phyloP scores from a whole-genome alignment of 1,140 invertebrate species.

The Druon quercuslanigerum region DNA sequence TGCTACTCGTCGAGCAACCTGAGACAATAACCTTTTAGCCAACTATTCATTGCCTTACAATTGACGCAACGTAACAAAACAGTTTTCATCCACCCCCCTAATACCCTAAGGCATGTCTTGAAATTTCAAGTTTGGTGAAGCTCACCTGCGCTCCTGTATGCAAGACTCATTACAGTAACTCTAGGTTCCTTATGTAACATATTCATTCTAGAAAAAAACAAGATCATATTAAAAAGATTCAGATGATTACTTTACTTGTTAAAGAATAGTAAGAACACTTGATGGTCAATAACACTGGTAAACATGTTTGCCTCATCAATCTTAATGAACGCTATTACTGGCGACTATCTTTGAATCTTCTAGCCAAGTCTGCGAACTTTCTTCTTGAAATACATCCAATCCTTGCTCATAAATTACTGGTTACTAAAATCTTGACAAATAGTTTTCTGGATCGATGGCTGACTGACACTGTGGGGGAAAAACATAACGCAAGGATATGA shows the following conservation, averaged over 20 bases:
- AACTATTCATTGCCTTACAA: conserved; percentile 46
- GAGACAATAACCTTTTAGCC: background rate
- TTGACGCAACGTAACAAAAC: conserved; percentile 40
- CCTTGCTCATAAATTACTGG: background rate
- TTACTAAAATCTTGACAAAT: background rate
- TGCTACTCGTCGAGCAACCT: conserved; percentile 19
- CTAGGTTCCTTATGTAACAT: background rate
- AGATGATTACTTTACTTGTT: too few species aligned
- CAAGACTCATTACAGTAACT: background rate
- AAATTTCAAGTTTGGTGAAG: conserved; percentile 15
- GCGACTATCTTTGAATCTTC: background rate
- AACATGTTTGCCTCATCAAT: conserved; percentile 7
- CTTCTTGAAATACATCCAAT: background rate
- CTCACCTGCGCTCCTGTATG: conserved; percentile 17
- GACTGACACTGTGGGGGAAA: background rate
- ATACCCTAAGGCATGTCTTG: conserved; percentile 32
- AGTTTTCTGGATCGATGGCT: background rate
- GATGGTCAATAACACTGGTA: background rate
- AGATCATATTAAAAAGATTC: background rate
- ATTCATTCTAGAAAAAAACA: background rate
- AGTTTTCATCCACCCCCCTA: conserved; percentile 14
- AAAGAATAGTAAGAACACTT: background rate
- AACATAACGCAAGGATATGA: background rate
- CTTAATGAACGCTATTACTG: background rate
- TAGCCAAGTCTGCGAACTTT: background rate